These are phyloP conservation scores for Thymallus thymallus DNA, from an alignment of 2,113 vertebrate species.

Conservation along the genomic window DNA sequence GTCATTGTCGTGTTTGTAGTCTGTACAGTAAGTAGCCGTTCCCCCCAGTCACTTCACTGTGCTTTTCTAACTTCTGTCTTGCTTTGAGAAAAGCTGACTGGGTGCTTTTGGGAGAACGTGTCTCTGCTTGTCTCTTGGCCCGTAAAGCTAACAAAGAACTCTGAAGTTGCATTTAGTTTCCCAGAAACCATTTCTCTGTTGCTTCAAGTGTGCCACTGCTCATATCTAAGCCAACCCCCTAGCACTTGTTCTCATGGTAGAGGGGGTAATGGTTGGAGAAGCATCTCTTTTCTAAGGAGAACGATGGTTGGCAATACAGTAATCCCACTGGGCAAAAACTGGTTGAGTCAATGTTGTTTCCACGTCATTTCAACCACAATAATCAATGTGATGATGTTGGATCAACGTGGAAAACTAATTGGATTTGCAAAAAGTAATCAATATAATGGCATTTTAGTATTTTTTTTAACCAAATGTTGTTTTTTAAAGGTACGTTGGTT, in stretches of 20 bases:
- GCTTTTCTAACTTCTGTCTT: conserved; percentile 62
- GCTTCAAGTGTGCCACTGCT: conserved; percentile 36
- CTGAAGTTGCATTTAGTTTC: conserved; percentile 54
- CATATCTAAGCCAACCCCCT: conserved; percentile 42
- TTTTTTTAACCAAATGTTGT: not conserved
- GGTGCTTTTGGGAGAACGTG: conserved; percentile 50
- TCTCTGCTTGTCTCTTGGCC: conserved; percentile 46
- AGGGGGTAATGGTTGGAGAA: conserved; percentile 50
- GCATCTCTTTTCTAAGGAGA: not conserved
- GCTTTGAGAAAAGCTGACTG: conserved; percentile 56
- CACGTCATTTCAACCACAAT: too few relatives aligned
- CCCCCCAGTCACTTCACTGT: conserved; percentile 37
- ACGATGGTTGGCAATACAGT: not conserved
- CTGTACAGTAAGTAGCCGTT: conserved; percentile 27
- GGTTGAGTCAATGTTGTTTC: too few relatives aligned
- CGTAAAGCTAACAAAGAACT: conserved; percentile 50
- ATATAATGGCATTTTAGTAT: not conserved
- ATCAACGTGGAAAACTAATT: too few relatives aligned
- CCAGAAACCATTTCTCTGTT: conserved; percentile 25
- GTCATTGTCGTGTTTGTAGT: conserved; percentile 16
- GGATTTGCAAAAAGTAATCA: not conserved
- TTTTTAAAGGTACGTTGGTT: not conserved
- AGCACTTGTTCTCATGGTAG: conserved; percentile 19
- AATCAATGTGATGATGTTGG: too few relatives aligned
- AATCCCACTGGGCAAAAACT: too few relatives aligned